Evolutionary conservation across 2,888 invertebrate genomes (phyloP).

Genomic region (Drosophila kambysellisi): DNA sequence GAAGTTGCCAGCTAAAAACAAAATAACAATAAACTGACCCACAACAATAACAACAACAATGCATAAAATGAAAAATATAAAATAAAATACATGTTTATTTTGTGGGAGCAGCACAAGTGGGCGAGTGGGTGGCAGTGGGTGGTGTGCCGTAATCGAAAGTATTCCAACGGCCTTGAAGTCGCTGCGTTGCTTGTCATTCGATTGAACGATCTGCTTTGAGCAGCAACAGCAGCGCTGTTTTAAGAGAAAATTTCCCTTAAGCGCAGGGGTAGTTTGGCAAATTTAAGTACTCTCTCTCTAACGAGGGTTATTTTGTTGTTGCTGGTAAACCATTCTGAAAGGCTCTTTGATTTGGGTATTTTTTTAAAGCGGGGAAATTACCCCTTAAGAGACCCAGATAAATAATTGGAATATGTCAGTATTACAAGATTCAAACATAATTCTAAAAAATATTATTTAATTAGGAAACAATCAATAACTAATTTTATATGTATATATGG

Average conservation of each 20-base stretch:
- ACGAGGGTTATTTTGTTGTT: neutral
- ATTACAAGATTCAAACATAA: neutral
- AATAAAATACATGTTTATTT: slow-evolving; percentile 20
- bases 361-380: neutral
- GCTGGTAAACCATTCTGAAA: neutral
- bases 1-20: slow-evolving; percentile 61
- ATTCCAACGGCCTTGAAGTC: slow-evolving; percentile 36
- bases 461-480: neutral
- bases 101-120: neutral
- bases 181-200: slow-evolving; percentile 1
- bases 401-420: neutral
- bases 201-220: slow-evolving; percentile 29
- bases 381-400: neutral
- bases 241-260: slow-evolving; percentile 39
- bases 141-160: slow-evolving; percentile 13
- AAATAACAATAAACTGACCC: slow-evolving; percentile 56
- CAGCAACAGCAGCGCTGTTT: neutral
- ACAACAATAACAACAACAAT: slow-evolving; percentile 30
- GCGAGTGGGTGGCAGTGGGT: neutral
- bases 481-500: no score
- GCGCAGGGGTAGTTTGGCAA: neutral
- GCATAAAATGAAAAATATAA: slow-evolving; percentile 12
- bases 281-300: neutral
- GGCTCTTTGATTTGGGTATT: neutral
- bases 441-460: neutral